phyloP scores from a whole-genome alignment of 2,888 invertebrate genomes.

The Petrolisthes cinctipes region DNA sequence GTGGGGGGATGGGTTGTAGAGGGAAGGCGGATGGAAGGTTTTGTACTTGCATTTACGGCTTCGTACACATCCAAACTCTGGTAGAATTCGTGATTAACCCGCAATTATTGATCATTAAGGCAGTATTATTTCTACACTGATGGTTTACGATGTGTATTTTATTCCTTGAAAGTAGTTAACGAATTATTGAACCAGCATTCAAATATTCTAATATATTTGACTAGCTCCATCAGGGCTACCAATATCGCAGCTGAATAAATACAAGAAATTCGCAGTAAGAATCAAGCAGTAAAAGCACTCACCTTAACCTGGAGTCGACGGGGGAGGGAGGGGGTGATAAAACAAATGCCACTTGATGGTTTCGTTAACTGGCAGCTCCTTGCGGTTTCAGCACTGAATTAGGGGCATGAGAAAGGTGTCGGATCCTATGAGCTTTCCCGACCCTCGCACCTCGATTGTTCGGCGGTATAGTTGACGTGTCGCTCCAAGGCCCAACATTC shows the following conservation, averaged over 20 bases:
- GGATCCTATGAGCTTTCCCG: slow-evolving; percentile 57
- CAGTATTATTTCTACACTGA: too few species aligned
- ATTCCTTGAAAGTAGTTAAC: too few species aligned
- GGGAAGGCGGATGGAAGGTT: slow-evolving; percentile 14
- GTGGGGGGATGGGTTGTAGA: background rate
- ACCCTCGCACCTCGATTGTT: slow-evolving; percentile 54
- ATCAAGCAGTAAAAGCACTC: too few species aligned
- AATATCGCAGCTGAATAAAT: too few species aligned
- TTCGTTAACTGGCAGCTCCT: slow-evolving; percentile 50
- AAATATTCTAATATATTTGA: too few species aligned
- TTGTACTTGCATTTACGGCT: background rate
- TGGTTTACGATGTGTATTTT: too few species aligned
- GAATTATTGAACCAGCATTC: too few species aligned
- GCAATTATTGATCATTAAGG: background rate
- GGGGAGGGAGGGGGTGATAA: background rate
- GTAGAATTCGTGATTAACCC: slow-evolving; percentile 8
- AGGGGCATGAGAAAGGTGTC: slow-evolving; percentile 62
- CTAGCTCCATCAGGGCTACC: too few species aligned
- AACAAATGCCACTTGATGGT: slow-evolving; percentile 44
- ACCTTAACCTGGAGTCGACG: background rate
- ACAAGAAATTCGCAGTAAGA: too few species aligned
- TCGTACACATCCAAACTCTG: background rate
- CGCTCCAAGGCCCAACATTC: too few species aligned
- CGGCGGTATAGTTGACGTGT: background rate
- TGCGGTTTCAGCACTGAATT: slow-evolving; percentile 52